A percentile compares a stretch with the other conserved stretches of the same genome.
Conservation (phyloP, 92 coral and sea anemone genomes). For the Zoanthus sociatus region DNA sequence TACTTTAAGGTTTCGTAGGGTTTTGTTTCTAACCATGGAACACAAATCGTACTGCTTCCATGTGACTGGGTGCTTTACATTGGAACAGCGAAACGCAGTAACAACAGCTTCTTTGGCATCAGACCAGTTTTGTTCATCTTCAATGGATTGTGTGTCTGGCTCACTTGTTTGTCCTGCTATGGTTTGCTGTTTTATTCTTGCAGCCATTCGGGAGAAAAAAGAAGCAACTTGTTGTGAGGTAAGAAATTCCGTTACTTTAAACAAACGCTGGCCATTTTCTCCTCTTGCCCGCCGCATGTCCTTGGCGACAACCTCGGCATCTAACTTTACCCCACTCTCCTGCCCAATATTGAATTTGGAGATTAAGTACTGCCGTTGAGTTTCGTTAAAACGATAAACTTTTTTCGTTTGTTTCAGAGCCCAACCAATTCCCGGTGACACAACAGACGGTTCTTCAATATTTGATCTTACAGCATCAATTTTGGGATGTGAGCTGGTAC, state of each 20-base stretch:
- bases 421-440: conserved; percentile 12
- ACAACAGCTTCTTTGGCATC: conserved; percentile 42
- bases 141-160: conserved; percentile 39
- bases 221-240: conserved; percentile 61
- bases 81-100: conserved; percentile 14
- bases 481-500: conserved; percentile 17
- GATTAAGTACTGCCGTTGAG: conserved; percentile 23
- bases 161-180: neutral
- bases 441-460: conserved; percentile 18
- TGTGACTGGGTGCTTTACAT: conserved; percentile 34
- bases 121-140: conserved; percentile 53
- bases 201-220: conserved; percentile 62
- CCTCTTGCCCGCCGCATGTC: conserved; percentile 56
- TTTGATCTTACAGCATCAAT: conserved; percentile 2
- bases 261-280: conserved; percentile 59
- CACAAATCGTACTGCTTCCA: conserved; percentile 57
- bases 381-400: conserved; percentile 5
- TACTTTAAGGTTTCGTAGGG: conserved; percentile 22
- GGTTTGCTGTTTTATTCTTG: conserved; percentile 55
- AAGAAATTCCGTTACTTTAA: conserved; percentile 50
- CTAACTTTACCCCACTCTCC: conserved; percentile 15
- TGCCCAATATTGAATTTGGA: conserved; percentile 20
- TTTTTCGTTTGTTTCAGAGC: conserved; percentile 27
- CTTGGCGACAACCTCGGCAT: conserved; percentile 44
- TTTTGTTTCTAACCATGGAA: neutral